Evolutionary conservation across 2,888 invertebrate genomes (phyloP).

Genomic region (Altica lythri): DNA sequence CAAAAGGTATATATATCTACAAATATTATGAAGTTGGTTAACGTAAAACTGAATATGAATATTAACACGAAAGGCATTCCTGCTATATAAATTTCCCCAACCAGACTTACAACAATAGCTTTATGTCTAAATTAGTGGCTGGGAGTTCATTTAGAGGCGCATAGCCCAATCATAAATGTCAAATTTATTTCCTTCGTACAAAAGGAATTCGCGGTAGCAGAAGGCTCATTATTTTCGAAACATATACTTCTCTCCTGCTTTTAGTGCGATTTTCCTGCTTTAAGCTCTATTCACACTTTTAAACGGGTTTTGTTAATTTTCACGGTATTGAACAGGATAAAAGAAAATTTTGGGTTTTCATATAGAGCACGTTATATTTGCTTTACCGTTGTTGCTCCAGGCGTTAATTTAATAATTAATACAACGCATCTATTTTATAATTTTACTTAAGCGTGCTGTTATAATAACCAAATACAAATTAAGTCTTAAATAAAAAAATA

Average conservation of each 20-base stretch:
- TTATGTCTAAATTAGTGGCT: constrained; percentile 20
- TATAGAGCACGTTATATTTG: too few species aligned
- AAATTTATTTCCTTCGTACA: constrained; percentile 24
- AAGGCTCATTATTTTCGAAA: constrained; percentile 28
- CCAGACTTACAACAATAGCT: constrained; percentile 14
- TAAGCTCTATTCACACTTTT: neutral
- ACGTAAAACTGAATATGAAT: constrained; percentile 16
- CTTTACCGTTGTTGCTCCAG: too few species aligned
- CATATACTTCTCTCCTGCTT: constrained; percentile 17
- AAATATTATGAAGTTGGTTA: constrained; percentile 1
- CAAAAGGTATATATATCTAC: neutral
- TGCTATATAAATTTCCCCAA: constrained; percentile 6
- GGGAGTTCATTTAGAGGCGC: constrained; percentile 21
- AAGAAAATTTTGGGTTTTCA: too few species aligned
- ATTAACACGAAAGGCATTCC: constrained; percentile 19
- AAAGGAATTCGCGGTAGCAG: constrained; percentile 20
- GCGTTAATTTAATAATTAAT: too few species aligned
- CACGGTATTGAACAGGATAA: neutral
- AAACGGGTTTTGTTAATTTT: neutral
- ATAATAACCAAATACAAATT: too few species aligned
- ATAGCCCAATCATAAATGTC: constrained; percentile 25
- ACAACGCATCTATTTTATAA: too few species aligned
- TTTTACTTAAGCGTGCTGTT: too few species aligned
- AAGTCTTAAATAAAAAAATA: too few species aligned
- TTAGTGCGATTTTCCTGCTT: constrained; percentile 1